Conservation (phyloP, 2,797 vertebrate species). For the Mormyrops attenuatus region DNA sequence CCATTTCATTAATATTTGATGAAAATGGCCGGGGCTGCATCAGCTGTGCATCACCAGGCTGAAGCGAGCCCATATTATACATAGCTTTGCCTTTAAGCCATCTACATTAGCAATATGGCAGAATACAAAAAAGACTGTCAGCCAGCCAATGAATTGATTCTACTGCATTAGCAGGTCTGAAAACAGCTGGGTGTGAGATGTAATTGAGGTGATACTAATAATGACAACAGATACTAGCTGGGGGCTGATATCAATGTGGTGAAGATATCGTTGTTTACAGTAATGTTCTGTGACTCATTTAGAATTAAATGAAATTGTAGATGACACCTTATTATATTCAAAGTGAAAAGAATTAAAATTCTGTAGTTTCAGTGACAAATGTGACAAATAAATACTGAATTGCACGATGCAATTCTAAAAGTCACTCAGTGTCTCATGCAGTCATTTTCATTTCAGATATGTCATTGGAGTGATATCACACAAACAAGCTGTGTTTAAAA, state of each 20-base stretch:
- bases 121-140: conserved; percentile 77
- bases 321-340: neutral
- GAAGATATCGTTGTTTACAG: conserved; percentile 97
- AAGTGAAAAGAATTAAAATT: neutral
- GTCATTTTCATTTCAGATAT: neutral
- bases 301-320: conserved; percentile 24
- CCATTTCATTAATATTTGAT: conserved; percentile 99
- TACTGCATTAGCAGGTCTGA: conserved; percentile 81
- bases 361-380: neutral
- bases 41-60: conserved; percentile 91
- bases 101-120: conserved; percentile 92
- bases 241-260: conserved; percentile 85
- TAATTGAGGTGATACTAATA: conserved; percentile 98
- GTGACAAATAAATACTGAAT: neutral
- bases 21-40: conserved; percentile 98
- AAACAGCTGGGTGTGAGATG: conserved; percentile 98
- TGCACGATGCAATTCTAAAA: neutral
- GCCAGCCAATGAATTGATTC: conserved; percentile 92
- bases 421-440: neutral
- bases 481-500: neutral
- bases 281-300: conserved; percentile 73
- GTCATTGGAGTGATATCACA: neutral
- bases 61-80: conserved; percentile 94
- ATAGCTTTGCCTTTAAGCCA: conserved; percentile 89
- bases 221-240: conserved; percentile 93